Base-by-base conservation (phyloP, 1,140 invertebrate genomes). In the Bombus turneri region DNA sequence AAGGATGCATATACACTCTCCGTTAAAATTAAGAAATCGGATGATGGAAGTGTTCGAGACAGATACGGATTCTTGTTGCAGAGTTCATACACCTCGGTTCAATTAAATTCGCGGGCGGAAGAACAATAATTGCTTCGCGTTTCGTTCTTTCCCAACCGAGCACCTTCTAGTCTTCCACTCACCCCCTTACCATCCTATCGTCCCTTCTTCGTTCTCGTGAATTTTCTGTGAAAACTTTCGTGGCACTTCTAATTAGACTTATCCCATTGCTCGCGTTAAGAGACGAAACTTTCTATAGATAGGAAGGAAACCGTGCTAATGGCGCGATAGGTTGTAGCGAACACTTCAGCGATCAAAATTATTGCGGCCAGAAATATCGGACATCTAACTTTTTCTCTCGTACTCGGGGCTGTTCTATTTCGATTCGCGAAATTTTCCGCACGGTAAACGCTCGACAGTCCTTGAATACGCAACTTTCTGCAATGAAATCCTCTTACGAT, bases 101-200 rank as follows among this genome's bases (percentile, higher is more conserved):
- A 86, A 86, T 91, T 90, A 83, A 90, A 90, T 91, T 90, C 76
- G 75, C 75, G 74, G 74, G 39, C 64, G 81, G 69, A 83, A 77
- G 89, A 91, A 91, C 85, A 91, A 91, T 83, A 90, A 90, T 90
- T 84, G 75, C 57, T 43, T 77, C 57, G 74, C 81, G 78, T 81
- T 86, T 85, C 80, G 74, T 68, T 66, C 73, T 62, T 69, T 39
- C 59, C 15, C 39, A 10, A 64, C 39, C 39, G 2, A n/a, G 62
- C 73, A 25, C 25, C 59, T 64, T 22, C 64, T 41, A 15, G n/a
- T 31, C n/a, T 31, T 64, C 13, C 62, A 2, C 62, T 64, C n/a
- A 18, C 1, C 37, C n/a, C 47, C n/a, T 53, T 53, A 53, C 18
- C 18, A 18, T 18, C 6, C 59, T 22, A 57, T 71, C 59, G 62